phyloP scores from a whole-genome alignment of 2,888 invertebrate genomes.

The Metacarcinus magister region DNA sequence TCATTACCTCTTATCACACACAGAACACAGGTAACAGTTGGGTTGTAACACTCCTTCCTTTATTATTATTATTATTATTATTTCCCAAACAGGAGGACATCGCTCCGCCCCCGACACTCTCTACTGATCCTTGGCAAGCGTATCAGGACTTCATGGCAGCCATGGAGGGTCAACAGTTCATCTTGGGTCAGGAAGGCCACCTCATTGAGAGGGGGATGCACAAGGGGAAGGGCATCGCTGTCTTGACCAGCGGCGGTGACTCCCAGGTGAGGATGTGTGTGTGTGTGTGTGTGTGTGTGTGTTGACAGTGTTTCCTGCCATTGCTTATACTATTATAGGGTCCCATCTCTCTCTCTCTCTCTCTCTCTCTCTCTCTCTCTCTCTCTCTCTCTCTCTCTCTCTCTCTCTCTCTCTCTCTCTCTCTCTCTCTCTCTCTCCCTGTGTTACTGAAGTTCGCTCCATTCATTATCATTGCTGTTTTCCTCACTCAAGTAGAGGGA shows the following conservation, averaged over 20 bases:
- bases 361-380: background rate
- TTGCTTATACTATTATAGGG: background rate
- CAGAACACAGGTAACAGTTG: too few species aligned
- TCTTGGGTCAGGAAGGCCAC: slow-evolving; percentile 82
- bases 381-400: slow-evolving; percentile 1
- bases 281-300: slow-evolving; percentile 9
- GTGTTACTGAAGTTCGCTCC: too few species aligned
- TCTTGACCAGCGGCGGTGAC: slow-evolving; percentile 98
- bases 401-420: background rate
- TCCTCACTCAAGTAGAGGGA: too few species aligned
- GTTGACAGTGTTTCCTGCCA: background rate
- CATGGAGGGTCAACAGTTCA: slow-evolving; percentile 59
- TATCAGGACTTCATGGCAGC: slow-evolving; percentile 81
- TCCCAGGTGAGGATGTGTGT: slow-evolving; percentile 88
- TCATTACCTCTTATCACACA: too few species aligned
- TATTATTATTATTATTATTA: too few species aligned
- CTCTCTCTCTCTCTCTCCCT: slow-evolving; percentile 32
- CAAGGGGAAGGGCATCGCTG: slow-evolving; percentile 96
- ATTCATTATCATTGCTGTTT: background rate
- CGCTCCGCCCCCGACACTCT: slow-evolving; percentile 78
- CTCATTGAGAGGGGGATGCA: slow-evolving; percentile 89
- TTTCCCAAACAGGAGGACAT: slow-evolving; percentile 65
- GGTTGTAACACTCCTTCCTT: background rate
- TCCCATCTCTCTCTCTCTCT: background rate
- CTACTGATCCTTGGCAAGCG: slow-evolving; percentile 78